Evolutionary conservation across 2,797 vertebrate genomes (phyloP).

Genomic region (Naso thynnoides): DNA sequence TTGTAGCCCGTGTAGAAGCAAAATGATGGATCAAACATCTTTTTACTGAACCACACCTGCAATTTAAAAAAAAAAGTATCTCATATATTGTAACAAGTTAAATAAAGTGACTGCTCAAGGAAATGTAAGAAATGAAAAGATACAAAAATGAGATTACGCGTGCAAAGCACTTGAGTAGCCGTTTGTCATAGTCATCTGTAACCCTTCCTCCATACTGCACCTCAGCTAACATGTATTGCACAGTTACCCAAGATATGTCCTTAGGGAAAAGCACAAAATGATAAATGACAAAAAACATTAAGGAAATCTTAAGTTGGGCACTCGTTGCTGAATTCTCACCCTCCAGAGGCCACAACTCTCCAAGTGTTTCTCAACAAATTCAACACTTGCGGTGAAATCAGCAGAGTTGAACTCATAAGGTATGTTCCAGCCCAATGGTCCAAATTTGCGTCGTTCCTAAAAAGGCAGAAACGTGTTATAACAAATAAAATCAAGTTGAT

Average conservation of each 20-base stretch:
- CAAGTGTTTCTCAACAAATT: conserved; percentile 88
- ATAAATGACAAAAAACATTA: conserved; percentile 46
- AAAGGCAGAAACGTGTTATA: conserved; percentile 24
- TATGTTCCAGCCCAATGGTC: conserved; percentile 90
- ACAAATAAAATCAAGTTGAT: background rate
- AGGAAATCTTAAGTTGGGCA: conserved; percentile 32
- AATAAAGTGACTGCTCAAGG: background rate
- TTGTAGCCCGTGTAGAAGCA: conserved; percentile 89
- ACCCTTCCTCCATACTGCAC: conserved; percentile 88
- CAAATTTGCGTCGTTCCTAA: conserved; percentile 89
- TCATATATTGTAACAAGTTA: conserved; percentile 1
- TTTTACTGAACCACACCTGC: conserved; percentile 90
- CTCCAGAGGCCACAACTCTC: conserved; percentile 81
- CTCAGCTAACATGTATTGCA: conserved; percentile 87
- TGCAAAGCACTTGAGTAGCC: conserved; percentile 89
- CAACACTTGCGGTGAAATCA: conserved; percentile 87
- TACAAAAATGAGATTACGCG: conserved; percentile 48
- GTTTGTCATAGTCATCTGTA: conserved; percentile 89
- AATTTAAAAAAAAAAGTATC: conserved; percentile 30
- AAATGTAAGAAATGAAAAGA: conserved; percentile 1
- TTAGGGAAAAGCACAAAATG: conserved; percentile 36
- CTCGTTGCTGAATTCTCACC: conserved; percentile 35
- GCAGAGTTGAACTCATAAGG: conserved; percentile 90
- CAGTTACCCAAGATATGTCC: conserved; percentile 88
- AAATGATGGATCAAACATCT: conserved; percentile 85